These are phyloP conservation scores for Neuroterus valhalla DNA, from an alignment of 1,140 invertebrate species.

Conservation along the genomic window DNA sequence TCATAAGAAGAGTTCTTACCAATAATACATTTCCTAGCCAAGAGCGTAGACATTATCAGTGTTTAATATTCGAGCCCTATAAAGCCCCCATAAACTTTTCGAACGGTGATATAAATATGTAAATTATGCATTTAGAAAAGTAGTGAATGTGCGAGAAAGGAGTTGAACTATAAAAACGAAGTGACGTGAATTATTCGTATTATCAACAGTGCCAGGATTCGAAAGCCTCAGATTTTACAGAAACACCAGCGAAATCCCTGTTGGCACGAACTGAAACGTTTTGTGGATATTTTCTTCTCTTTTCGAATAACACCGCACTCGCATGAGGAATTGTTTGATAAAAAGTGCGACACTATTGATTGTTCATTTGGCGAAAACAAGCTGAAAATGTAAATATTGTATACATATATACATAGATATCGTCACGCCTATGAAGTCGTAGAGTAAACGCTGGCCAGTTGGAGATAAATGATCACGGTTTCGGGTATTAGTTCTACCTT, in stretches of 20 bases:
- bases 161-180: conserved; percentile 16
- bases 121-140: conserved; percentile 27
- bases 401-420: neutral
- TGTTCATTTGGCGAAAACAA: neutral
- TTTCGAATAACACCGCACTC: neutral
- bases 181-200: conserved; percentile 19
- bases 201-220: too few relatives aligned
- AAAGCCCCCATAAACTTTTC: conserved; percentile 15
- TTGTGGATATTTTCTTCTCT: neutral
- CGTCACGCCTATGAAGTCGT: neutral
- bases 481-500: too few relatives aligned
- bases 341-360: neutral
- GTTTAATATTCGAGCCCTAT: conserved; percentile 11
- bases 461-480: too few relatives aligned
- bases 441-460: too few relatives aligned
- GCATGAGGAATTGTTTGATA: neutral
- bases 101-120: conserved; percentile 22
- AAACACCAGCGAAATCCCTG: conserved; percentile 11
- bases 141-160: conserved; percentile 16
- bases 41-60: conserved; percentile 5
- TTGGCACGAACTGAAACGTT: conserved; percentile 10
- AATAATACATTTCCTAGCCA: too few relatives aligned
- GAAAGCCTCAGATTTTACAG: too few relatives aligned
- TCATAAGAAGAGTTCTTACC: too few relatives aligned
- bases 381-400: neutral